Evolutionary conservation across 1,140 invertebrate genomes (phyloP).

Genomic region (Mizuhopecten yessoensis): DNA sequence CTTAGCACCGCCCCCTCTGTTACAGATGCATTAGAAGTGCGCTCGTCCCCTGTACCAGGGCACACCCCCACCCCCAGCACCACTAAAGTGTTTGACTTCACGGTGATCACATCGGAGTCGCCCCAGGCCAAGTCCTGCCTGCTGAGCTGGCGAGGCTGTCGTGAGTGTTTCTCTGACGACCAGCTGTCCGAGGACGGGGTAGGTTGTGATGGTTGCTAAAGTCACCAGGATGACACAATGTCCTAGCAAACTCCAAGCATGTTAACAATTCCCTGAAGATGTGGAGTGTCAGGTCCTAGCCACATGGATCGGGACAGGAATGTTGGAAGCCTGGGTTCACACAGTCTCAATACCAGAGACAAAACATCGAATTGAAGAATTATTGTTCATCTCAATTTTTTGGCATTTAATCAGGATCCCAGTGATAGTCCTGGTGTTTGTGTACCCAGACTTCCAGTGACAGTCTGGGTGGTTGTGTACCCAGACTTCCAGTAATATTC

Average conservation of each 20-base stretch:
- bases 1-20: constrained; percentile 33
- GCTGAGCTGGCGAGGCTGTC: constrained; percentile 73
- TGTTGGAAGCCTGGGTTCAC: not conserved
- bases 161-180: constrained; percentile 71
- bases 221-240: not conserved
- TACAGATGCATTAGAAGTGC: constrained; percentile 64
- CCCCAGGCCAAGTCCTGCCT: constrained; percentile 75
- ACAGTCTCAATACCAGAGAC: not conserved
- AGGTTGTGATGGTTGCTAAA: constrained; percentile 43
- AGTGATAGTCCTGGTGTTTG: too few relatives aligned
- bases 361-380: too few relatives aligned
- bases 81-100: constrained; percentile 74
- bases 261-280: not conserved
- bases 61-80: constrained; percentile 62
- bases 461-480: too few relatives aligned
- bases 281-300: not conserved
- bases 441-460: too few relatives aligned
- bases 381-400: too few relatives aligned
- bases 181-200: constrained; percentile 71
- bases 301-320: constrained; percentile 42
- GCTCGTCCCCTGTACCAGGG: constrained; percentile 64
- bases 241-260: not conserved
- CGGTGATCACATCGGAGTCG: constrained; percentile 67
- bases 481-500: too few relatives aligned
- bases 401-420: too few relatives aligned